phyloP scores from a whole-genome alignment of 2,888 invertebrate species.

The Rhamnusium bicolor region DNA sequence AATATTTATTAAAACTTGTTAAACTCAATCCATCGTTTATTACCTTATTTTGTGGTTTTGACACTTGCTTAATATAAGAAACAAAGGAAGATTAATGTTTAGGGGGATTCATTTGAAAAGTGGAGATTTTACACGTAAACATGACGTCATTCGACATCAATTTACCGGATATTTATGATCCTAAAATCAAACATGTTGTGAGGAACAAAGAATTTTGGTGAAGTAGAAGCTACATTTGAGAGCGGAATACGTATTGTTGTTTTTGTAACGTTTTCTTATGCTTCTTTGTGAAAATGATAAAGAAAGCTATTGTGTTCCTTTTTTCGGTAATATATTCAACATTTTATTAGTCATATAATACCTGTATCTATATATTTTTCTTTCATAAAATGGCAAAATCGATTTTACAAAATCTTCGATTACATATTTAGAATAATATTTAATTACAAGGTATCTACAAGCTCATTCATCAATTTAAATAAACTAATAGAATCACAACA shows the following conservation, averaged over 20 bases:
- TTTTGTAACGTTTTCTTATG: constrained; percentile 2
- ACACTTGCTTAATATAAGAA: constrained; percentile 38
- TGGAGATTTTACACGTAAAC: constrained; percentile 32
- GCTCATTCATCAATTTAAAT: no score
- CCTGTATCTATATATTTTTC: not conserved
- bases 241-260: constrained; percentile 3
- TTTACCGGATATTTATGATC: constrained; percentile 25
- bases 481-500: no score
- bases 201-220: constrained; percentile 11
- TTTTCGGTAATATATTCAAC: not conserved
- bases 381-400: not conserved
- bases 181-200: constrained; percentile 6
- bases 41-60: constrained; percentile 38
- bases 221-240: constrained; percentile 11
- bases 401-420: not conserved
- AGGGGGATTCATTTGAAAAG: constrained; percentile 26
- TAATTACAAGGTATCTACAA: no score
- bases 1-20: not conserved
- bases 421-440: not conserved
- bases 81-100: constrained; percentile 37
- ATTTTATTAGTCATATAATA: not conserved
- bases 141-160: constrained; percentile 33
- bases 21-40: constrained; percentile 28
- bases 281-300: not conserved
- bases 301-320: constrained; percentile 1